These are phyloP conservation scores for Bergia sp. DNA, from an alignment of 92 coral and sea anemone species.

Conservation along the genomic window DNA sequence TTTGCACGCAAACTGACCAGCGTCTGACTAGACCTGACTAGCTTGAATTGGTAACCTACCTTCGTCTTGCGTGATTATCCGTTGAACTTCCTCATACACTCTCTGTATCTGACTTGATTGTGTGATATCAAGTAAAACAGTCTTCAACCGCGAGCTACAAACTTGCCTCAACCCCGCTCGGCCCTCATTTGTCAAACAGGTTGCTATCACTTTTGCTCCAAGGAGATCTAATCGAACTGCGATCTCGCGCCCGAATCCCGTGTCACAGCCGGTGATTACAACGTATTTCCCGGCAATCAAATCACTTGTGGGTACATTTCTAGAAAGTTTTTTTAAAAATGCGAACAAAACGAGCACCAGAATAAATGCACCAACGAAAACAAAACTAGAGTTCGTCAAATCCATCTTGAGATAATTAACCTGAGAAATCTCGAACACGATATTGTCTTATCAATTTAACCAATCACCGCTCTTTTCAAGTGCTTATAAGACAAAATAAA, in stretches of 20 bases:
- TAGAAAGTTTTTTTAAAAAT: slow-evolving; percentile 12
- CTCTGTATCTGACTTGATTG: slow-evolving; percentile 49
- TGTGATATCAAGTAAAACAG: slow-evolving; percentile 50
- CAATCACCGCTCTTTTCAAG: background rate
- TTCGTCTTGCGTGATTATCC: slow-evolving; percentile 30
- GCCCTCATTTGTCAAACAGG: slow-evolving; percentile 55
- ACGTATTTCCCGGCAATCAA: slow-evolving; percentile 24
- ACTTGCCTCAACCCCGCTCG: slow-evolving; percentile 31
- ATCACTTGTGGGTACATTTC: background rate
- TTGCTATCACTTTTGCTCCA: slow-evolving; percentile 58
- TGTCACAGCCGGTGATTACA: slow-evolving; percentile 62
- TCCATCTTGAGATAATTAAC: background rate
- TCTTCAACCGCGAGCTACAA: slow-evolving; percentile 43
- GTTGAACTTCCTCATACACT: slow-evolving; percentile 48
- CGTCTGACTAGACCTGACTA: background rate
- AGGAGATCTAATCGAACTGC: slow-evolving; percentile 50
- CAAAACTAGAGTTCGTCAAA: background rate
- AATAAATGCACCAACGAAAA: background rate
- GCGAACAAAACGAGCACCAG: background rate
- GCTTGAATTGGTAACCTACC: slow-evolving; percentile 8
- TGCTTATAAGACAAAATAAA: background rate
- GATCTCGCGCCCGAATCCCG: slow-evolving; percentile 58
- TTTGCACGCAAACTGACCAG: background rate
- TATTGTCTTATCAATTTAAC: background rate
- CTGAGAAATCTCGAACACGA: background rate